Evolutionary conservation across 1,140 invertebrate species (phyloP).

Genomic region (Magallana angulata): DNA sequence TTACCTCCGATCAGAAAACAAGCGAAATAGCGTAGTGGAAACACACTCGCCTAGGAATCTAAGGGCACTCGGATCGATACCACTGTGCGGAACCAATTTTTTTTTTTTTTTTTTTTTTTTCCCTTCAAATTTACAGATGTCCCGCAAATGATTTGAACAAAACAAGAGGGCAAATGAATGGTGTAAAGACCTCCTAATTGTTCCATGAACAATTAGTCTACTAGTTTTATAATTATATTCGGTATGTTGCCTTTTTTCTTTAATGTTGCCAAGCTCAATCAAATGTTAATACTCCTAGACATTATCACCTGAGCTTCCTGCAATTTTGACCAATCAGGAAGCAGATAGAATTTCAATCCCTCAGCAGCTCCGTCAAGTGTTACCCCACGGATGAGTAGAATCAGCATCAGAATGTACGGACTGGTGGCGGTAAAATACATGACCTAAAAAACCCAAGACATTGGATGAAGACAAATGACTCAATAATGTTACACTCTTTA

Average conservation of each 20-base stretch:
- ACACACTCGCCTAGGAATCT: no score
- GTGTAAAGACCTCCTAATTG: no score
- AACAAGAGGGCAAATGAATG: no score
- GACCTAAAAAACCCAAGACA: slow-evolving; percentile 66
- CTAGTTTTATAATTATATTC: neutral
- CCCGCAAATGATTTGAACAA: no score
- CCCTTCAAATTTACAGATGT: no score
- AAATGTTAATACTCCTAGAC: no score
- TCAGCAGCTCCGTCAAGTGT: slow-evolving; percentile 80
- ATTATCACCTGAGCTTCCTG: slow-evolving; percentile 70
- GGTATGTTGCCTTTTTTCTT: neutral
- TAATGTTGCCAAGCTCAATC: neutral
- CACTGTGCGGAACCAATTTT: no score
- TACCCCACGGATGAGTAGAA: slow-evolving; percentile 80
- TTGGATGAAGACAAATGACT: slow-evolving; percentile 23
- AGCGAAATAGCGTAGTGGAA: no score
- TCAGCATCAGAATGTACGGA: slow-evolving; percentile 81
- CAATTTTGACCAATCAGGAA: slow-evolving; percentile 86
- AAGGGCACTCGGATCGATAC: no score
- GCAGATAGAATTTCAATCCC: slow-evolving; percentile 87
- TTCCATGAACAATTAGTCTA: no score
- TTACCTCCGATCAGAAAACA: no score
- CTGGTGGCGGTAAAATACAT: slow-evolving; percentile 80
- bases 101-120: no score
- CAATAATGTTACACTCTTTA: neutral